Evolutionary conservation across 1,140 invertebrate species (phyloP).

Genomic region (Cotesia glomerata): DNA sequence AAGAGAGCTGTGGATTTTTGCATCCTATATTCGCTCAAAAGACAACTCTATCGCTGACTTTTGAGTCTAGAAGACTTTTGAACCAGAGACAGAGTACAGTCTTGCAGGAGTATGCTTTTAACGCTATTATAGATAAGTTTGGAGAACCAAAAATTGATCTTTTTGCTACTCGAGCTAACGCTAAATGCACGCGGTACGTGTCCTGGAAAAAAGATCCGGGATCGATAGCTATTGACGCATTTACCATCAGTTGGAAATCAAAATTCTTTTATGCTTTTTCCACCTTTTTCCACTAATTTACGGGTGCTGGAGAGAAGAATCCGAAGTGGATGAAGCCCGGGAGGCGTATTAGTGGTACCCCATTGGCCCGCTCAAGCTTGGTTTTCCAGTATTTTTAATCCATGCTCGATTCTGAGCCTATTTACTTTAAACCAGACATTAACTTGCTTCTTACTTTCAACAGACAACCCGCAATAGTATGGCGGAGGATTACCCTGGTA

Average conservation of each 20-base stretch:
- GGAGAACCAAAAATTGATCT: no score
- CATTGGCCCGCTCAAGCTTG: constrained; percentile 30
- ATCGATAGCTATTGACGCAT: no score
- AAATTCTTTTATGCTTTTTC: no score
- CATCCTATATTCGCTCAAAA: constrained; percentile 31
- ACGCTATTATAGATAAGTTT: no score
- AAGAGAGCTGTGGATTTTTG: constrained; percentile 28
- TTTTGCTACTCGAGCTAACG: no score
- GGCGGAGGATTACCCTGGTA: constrained; percentile 28
- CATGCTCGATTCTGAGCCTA: constrained; percentile 12
- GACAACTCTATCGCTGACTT: constrained; percentile 27
- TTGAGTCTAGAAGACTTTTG: constrained; percentile 25
- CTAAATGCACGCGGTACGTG: no score
- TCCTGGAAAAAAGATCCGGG: no score
- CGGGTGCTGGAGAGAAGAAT: constrained; percentile 37
- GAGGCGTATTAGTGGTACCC: constrained; percentile 28
- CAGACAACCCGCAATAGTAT: constrained; percentile 26
- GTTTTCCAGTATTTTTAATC: constrained; percentile 25
- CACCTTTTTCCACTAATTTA: no score
- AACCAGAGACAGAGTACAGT: constrained; percentile 28
- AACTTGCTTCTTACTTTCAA: constrained; percentile 21
- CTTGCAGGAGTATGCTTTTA: constrained; percentile 23
- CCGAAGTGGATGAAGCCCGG: constrained; percentile 23
- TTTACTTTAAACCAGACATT: constrained; percentile 25
- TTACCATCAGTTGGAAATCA: no score